Percentiles rank a stretch among this genome's conserved stretches.
phyloP scores from a whole-genome alignment of 1,140 invertebrate species.

The Drosophila erecta region DNA sequence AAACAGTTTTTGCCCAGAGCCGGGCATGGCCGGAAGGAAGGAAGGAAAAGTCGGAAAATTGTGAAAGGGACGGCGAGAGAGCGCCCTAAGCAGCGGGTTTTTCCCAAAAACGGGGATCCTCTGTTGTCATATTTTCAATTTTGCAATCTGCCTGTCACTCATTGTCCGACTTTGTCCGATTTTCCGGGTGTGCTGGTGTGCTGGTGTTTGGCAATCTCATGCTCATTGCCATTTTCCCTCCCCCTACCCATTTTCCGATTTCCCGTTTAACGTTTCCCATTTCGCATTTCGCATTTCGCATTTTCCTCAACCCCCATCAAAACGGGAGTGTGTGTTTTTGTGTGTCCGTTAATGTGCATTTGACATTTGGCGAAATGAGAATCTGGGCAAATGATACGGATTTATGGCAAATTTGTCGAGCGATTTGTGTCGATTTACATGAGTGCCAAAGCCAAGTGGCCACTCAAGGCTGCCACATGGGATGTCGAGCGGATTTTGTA shows the following conservation, averaged over 20 bases:
- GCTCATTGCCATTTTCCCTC: slow-evolving; percentile 30
- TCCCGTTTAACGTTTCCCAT: too few relatives aligned
- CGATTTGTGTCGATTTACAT: slow-evolving; percentile 79
- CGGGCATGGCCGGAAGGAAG: slow-evolving; percentile 33
- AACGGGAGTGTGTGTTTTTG: slow-evolving; percentile 19
- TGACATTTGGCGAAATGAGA: slow-evolving; percentile 79
- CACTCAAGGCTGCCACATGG: slow-evolving; percentile 58
- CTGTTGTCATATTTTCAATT: slow-evolving; percentile 81
- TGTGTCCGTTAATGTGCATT: slow-evolving; percentile 75
- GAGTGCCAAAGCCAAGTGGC: slow-evolving; percentile 80
- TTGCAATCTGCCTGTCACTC: slow-evolving; percentile 60
- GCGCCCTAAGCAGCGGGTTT: slow-evolving; percentile 38
- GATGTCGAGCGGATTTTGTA: background rate
- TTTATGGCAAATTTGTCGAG: slow-evolving; percentile 80
- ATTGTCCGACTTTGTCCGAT: slow-evolving; percentile 28
- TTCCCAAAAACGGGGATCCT: slow-evolving; percentile 32
- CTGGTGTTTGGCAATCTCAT: slow-evolving; percentile 61
- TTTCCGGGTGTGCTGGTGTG: background rate
- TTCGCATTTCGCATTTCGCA: background rate
- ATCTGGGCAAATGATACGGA: slow-evolving; percentile 79
- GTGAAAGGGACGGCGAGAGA: slow-evolving; percentile 16
- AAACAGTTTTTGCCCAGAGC: slow-evolving; percentile 63
- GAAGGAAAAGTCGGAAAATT: slow-evolving; percentile 9
- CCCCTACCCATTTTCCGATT: background rate
- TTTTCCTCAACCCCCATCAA: slow-evolving; percentile 59